Percentiles rank a stretch among this genome's conserved stretches.
Evolutionary conservation across 2,888 invertebrate genomes (phyloP).

Genomic region (Craniophora ligustri): DNA sequence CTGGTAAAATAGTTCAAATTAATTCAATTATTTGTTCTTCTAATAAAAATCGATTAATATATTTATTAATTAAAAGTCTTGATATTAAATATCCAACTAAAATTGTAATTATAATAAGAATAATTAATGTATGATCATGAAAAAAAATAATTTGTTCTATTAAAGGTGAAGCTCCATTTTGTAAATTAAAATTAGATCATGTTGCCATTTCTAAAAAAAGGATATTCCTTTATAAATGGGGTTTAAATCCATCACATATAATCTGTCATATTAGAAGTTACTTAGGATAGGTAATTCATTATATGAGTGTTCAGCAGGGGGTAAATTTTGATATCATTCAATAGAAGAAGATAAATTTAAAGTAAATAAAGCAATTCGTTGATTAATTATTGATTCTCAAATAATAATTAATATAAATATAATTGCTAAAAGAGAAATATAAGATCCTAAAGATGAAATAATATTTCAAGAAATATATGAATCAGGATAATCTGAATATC

Average conservation of each 20-base stretch:
- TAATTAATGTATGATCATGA: conserved; percentile 89
- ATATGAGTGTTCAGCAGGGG: conserved; percentile 89
- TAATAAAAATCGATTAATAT: conserved; percentile 87
- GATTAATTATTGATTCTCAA: conserved; percentile 88
- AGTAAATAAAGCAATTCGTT: conserved; percentile 84
- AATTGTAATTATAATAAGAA: conserved; percentile 89
- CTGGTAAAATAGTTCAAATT: conserved; percentile 90
- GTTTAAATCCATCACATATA: conserved; percentile 90
- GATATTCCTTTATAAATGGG: conserved; percentile 90
- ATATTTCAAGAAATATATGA: conserved; percentile 90
- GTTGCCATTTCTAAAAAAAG: conserved; percentile 90
- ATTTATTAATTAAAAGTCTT: conserved; percentile 88
- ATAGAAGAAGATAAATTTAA: conserved; percentile 87
- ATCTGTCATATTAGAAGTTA: conserved; percentile 90
- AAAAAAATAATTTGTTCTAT: conserved; percentile 91
- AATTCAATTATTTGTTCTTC: conserved; percentile 90
- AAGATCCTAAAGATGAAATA: conserved; percentile 91
- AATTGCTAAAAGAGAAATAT: conserved; percentile 89
- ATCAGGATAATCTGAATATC: conserved; percentile 93
- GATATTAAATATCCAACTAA: conserved; percentile 89
- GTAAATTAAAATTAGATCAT: conserved; percentile 88
- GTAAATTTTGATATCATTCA: conserved; percentile 89
- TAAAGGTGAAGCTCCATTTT: conserved; percentile 89
- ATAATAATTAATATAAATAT: conserved; percentile 89
- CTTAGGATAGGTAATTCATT: conserved; percentile 88